phyloP scores from a whole-genome alignment of 1,140 invertebrate species.

The Papilio polytes region DNA sequence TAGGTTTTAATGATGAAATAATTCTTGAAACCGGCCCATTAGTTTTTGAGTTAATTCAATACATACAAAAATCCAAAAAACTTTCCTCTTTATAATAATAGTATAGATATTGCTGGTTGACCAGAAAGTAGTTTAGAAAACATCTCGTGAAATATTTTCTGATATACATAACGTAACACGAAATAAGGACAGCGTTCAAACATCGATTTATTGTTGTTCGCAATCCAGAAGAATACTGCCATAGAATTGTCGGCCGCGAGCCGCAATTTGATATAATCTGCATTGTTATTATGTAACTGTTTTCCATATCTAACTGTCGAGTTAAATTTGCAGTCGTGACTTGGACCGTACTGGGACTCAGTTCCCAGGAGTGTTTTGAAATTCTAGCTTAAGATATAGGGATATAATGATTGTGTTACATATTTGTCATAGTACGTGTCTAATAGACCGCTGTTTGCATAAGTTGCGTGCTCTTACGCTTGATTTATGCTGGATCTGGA shows the following conservation, averaged over 20 bases:
- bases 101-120: too few relatives aligned
- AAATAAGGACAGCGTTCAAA: slow-evolving; percentile 11
- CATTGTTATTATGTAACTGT: slow-evolving; percentile 58
- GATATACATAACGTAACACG: not conserved
- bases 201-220: slow-evolving; percentile 31
- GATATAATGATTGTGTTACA: slow-evolving; percentile 66
- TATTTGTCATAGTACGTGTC: slow-evolving; percentile 61
- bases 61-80: too few relatives aligned
- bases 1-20: too few relatives aligned
- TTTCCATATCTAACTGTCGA: slow-evolving; percentile 53
- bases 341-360: slow-evolving; percentile 55
- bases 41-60: too few relatives aligned
- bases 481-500: slow-evolving; percentile 70
- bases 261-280: slow-evolving; percentile 61
- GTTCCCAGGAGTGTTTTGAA: slow-evolving; percentile 73
- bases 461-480: slow-evolving; percentile 72
- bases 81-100: too few relatives aligned
- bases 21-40: too few relatives aligned
- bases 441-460: slow-evolving; percentile 67
- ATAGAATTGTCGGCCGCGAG: slow-evolving; percentile 62
- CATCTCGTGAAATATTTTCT: not conserved
- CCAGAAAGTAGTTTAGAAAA: too few relatives aligned
- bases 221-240: slow-evolving; percentile 50
- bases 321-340: slow-evolving; percentile 67
- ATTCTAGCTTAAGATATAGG: slow-evolving; percentile 53